A percentile compares a stretch with the other conserved stretches of the same genome.
Evolutionary conservation across 2,113 vertebrate species (phyloP).

Genomic region (Sakesphorus luctuosus): DNA sequence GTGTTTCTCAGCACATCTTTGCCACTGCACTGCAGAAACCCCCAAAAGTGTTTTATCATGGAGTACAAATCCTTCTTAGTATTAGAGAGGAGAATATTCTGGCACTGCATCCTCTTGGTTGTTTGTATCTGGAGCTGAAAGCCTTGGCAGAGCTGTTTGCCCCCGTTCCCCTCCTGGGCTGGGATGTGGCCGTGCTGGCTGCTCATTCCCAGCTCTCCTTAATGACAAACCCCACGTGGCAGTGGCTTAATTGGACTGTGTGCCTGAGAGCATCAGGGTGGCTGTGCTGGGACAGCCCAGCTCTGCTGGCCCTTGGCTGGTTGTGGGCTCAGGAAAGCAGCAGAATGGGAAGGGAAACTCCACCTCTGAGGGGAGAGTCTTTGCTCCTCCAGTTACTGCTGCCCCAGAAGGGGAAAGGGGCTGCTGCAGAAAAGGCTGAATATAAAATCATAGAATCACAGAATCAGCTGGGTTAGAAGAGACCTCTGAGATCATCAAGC

Average conservation of each 20-base stretch:
- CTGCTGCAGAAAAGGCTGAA: not conserved
- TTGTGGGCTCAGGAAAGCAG: slow-evolving; percentile 37
- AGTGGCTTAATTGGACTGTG: slow-evolving; percentile 70
- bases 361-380: not conserved
- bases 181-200: not conserved
- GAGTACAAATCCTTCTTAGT: not conserved
- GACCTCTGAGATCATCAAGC: no score
- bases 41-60: not conserved
- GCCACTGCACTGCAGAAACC: not conserved
- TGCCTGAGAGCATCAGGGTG: slow-evolving; percentile 67
- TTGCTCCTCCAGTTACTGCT: not conserved
- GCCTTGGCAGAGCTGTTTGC: slow-evolving; percentile 5
- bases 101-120: not conserved
- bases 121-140: not conserved
- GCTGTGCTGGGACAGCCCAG: slow-evolving; percentile 51
- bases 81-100: not conserved
- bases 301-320: slow-evolving; percentile 42
- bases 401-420: no score
- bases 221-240: slow-evolving; percentile 68
- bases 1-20: not conserved
- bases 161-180: not conserved
- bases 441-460: not conserved
- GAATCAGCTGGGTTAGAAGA: no score
- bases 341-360: not conserved
- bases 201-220: slow-evolving; percentile 60